These are phyloP conservation scores for Sussaba pulchella DNA, from an alignment of 2,888 invertebrate species.

Conservation along the genomic window DNA sequence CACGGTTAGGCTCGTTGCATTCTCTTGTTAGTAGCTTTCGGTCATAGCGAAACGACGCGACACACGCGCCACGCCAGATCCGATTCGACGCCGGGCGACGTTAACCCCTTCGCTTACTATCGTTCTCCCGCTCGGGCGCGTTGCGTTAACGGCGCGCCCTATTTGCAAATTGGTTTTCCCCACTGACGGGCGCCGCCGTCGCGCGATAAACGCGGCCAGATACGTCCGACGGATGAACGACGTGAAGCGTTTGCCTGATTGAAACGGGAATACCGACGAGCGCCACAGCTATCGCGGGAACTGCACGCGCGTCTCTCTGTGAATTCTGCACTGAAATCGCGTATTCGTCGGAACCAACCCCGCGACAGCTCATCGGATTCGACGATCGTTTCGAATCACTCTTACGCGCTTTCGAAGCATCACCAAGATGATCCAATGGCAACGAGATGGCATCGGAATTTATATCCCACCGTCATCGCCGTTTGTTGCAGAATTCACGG, in stretches of 20 bases:
- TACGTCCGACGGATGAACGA: conserved; percentile 74
- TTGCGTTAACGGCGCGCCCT: conserved; percentile 73
- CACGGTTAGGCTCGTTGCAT: conserved; percentile 8
- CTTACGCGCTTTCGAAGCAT: conserved; percentile 19
- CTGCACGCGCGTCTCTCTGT: conserved; percentile 1
- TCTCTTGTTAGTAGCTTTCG: conserved; percentile 28
- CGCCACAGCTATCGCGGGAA: conserved; percentile 37
- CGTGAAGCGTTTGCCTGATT: conserved; percentile 78
- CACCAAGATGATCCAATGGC: conserved; percentile 34
- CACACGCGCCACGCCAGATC: conserved; percentile 68
- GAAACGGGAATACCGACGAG: conserved; percentile 74
- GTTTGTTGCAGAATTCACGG: conserved; percentile 7
- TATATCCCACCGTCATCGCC: conserved; percentile 38
- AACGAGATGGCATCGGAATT: conserved; percentile 10
- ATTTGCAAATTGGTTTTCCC: conserved; percentile 83
- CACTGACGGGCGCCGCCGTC: conserved; percentile 60
- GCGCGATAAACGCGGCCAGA: conserved; percentile 76
- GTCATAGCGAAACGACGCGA: conserved; percentile 54
- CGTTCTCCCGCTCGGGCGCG: conserved; percentile 54
- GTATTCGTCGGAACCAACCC: conserved; percentile 1
- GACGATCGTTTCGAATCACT: conserved; percentile 25
- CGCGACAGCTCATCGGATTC: background rate
- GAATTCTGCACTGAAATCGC: background rate
- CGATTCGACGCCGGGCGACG: conserved; percentile 73
- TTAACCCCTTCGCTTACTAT: conserved; percentile 62